Conservation (phyloP, 2,888 invertebrate species). For the Barypeithes pellucidus region DNA sequence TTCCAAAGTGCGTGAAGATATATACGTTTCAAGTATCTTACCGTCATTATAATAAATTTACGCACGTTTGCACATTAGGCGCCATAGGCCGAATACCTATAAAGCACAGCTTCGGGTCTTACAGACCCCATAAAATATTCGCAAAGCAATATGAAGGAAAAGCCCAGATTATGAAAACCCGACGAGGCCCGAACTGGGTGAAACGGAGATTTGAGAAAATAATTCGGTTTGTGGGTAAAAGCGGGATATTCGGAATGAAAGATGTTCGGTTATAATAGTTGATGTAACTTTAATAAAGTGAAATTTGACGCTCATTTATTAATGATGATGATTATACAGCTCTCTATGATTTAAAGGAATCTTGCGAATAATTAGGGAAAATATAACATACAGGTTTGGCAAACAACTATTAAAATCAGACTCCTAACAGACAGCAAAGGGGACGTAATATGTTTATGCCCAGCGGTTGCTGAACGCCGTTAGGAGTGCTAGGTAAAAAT, state of each 20-base stretch:
- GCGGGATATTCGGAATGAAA: constrained; percentile 33
- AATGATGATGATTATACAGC: neutral
- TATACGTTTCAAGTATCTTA: constrained; percentile 40
- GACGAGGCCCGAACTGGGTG: constrained; percentile 29
- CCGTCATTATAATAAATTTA: constrained; percentile 55
- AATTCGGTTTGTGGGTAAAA: constrained; percentile 36
- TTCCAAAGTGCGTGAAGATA: constrained; percentile 39
- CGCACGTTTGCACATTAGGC: constrained; percentile 54
- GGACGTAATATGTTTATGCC: too few species aligned
- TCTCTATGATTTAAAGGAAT: too few species aligned
- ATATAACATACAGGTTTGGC: too few species aligned
- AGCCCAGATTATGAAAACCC: constrained; percentile 50
- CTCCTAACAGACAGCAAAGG: too few species aligned
- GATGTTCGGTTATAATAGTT: constrained; percentile 25
- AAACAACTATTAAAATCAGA: too few species aligned
- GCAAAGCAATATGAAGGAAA: constrained; percentile 54
- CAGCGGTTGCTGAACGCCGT: too few species aligned
- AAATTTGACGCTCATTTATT: constrained; percentile 11
- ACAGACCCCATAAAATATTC: constrained; percentile 53
- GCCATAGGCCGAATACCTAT: constrained; percentile 52
- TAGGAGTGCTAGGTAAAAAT: too few species aligned
- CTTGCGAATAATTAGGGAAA: too few species aligned
- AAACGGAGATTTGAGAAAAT: constrained; percentile 49
- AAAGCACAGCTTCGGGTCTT: constrained; percentile 51
- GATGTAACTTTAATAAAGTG: constrained; percentile 30